Evolutionary conservation across 2,888 invertebrate genomes (phyloP), one percentile per base, ranked within the genome.

Genomic region (Dryobota labecula): DNA sequence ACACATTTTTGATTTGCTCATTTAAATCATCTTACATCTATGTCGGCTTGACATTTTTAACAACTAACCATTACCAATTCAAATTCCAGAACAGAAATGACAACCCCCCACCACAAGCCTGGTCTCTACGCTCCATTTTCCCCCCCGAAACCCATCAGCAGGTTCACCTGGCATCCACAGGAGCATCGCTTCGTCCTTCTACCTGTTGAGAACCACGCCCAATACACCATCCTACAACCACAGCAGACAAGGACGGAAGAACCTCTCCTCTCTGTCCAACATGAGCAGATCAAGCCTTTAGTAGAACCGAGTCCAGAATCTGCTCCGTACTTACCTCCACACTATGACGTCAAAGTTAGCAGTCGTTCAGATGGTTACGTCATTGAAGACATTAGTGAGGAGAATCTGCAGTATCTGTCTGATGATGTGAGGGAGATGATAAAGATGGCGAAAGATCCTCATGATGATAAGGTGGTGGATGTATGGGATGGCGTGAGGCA

Each of bases 101-200:
- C 96, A 0, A 96, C 96, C 0, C 92, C 90, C 0, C 91, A 90
- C 86, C 96, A 96, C 87, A 92, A 90, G 51, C 96, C 96, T 1
- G 97, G 96, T 0, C 88, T 97, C 4, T 97, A 94, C 88, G 96
- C 96, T 0, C 97, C 97, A 0, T 87, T 89, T 15, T 86, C 90
- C 1, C 96, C 96, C 0, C 96, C 96, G 0, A 94, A 92, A 66
- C 92, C 94, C 0, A 86, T 87, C 51, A 93, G 92, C 51, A 85
- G 93, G 49, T 82, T 86, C 66, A 85, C 84, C 58, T 86, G 89
- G 38, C 89, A 90, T 72, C 87, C 90, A 24, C 89, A 90, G 69
- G 86, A 90, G 33, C 87, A 91, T 5, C 84, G 86, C 30, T 94
- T 91, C 82, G 91, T 94, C 38, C 91, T 96, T 0, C 90, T 94